Evolutionary conservation across 2,888 invertebrate genomes (phyloP).

Genomic region (Falcaria lacertinaria): DNA sequence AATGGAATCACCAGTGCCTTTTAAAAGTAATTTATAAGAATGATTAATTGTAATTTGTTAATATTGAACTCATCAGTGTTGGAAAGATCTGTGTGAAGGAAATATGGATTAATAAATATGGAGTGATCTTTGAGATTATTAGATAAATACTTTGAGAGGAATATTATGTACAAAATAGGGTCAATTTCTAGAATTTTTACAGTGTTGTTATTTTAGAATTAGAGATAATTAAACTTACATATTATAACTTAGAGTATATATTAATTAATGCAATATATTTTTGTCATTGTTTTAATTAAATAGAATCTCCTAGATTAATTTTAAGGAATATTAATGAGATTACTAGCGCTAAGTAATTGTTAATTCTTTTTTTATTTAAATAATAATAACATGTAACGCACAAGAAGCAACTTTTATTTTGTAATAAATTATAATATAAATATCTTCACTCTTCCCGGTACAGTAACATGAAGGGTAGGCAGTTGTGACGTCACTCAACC

Average conservation of each 20-base stretch:
- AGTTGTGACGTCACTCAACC: no score
- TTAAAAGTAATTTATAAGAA: slow-evolving; percentile 5
- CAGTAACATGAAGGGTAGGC: no score
- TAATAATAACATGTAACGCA: no score
- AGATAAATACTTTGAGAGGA: slow-evolving; percentile 30
- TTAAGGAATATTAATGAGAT: slow-evolving; percentile 53
- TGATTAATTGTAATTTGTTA: background rate
- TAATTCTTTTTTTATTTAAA: slow-evolving; percentile 65
- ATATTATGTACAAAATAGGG: slow-evolving; percentile 57
- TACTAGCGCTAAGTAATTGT: slow-evolving; percentile 64
- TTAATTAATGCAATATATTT: slow-evolving; percentile 40
- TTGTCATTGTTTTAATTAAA: slow-evolving; percentile 32
- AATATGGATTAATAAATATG: slow-evolving; percentile 4
- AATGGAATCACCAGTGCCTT: slow-evolving; percentile 14
- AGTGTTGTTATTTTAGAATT: slow-evolving; percentile 49
- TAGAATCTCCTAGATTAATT: slow-evolving; percentile 67
- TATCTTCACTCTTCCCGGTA: no score
- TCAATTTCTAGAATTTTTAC: slow-evolving; percentile 63
- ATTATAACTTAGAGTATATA: slow-evolving; percentile 24
- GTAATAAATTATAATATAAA: slow-evolving; percentile 78
- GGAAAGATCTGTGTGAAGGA: no score
- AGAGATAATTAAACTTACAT: slow-evolving; percentile 22
- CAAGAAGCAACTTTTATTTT: slow-evolving; percentile 66
- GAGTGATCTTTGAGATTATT: slow-evolving; percentile 62
- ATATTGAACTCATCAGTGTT: no score